Evolutionary conservation across 2,888 invertebrate genomes (phyloP), one percentile per base, ranked within the genome.

Genomic region (Stenoptilia bipunctidactyla): DNA sequence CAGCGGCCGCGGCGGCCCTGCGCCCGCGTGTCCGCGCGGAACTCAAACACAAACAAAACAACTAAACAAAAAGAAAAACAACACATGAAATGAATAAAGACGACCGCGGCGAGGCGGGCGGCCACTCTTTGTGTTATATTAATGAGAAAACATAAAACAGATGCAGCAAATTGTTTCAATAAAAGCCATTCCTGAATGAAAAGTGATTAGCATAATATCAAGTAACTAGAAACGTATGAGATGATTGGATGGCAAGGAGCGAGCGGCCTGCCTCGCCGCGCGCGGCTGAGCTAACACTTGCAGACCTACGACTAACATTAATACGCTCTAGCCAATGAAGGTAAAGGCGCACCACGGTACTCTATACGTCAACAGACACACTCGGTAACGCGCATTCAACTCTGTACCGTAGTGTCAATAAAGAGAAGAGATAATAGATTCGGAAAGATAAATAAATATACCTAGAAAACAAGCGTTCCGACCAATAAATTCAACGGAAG

Each of bases 401-500:
- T 74, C 71, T 75, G 69, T 77, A 79, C 69, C 79, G 80, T 79
- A 75, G 69, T 59, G 53, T 69, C 54, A 64, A 65, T 66, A 74
- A 20, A 68, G 70, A 72, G 79, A 82, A 80, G 77, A 82, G 73
- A 70, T 56, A 74, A 67, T 66, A 76, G 70, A 74, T 70, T 80
- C 58, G 74, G 77, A 83, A 80, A 79, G 80, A 79, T 63, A 82
- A 80, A 79, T 73, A 82, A 76, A 79, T 70, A 77, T 75, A 76
- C 82, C 82, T 82, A 82, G 74, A 83, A 83, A 79, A n/a, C n/a
- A 83, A 83, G 83, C 83, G 70, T 80, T 71, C 70, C 77, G 69
- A 67, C 70, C 69, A 61, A 75, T 65, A 69, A 68, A 59, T 68
- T 66, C 70, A 73, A 80, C 76, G 75, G 77, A 80, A 80, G 74